Conservation (phyloP, 2,888 invertebrate genomes). For the Sesamia inferens region DNA sequence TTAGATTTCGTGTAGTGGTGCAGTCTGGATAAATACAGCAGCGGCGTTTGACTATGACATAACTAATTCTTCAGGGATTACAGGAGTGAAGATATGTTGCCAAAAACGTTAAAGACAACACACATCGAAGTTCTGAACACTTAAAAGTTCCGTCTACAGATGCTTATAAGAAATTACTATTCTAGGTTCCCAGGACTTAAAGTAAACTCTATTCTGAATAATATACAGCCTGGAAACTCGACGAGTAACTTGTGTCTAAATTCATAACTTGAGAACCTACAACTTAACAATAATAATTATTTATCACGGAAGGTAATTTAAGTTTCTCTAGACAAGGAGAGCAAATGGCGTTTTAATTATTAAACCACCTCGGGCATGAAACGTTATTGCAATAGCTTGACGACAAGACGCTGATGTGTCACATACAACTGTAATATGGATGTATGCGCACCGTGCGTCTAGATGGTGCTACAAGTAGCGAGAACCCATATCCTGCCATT, state of each 20-base stretch:
- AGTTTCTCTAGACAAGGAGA: not conserved
- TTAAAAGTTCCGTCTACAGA: constrained; percentile 32
- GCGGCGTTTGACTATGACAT: too few species aligned
- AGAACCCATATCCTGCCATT: not conserved
- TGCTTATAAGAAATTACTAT: constrained; percentile 55
- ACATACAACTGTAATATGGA: not conserved
- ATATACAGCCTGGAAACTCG: constrained; percentile 32
- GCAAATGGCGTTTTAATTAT: not conserved
- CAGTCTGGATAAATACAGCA: too few species aligned
- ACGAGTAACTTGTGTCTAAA: constrained; percentile 39
- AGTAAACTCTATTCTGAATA: constrained; percentile 37
- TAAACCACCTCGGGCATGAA: not conserved
- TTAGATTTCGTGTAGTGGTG: too few species aligned
- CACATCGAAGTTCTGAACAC: constrained; percentile 34
- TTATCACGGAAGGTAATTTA: constrained; percentile 27
- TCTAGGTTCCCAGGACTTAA: constrained; percentile 29
- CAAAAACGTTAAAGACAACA: constrained; percentile 35
- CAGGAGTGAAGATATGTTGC: not conserved
- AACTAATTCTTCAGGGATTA: not conserved
- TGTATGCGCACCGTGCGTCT: not conserved
- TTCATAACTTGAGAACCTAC: constrained; percentile 27
- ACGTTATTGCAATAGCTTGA: not conserved
- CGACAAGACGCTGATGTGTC: not conserved
- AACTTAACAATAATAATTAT: constrained; percentile 35
- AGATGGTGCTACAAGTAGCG: not conserved